These are phyloP conservation scores for Ostrea denselamellosa DNA, from an alignment of 1,140 invertebrate genomes.

Conservation along the genomic window DNA sequence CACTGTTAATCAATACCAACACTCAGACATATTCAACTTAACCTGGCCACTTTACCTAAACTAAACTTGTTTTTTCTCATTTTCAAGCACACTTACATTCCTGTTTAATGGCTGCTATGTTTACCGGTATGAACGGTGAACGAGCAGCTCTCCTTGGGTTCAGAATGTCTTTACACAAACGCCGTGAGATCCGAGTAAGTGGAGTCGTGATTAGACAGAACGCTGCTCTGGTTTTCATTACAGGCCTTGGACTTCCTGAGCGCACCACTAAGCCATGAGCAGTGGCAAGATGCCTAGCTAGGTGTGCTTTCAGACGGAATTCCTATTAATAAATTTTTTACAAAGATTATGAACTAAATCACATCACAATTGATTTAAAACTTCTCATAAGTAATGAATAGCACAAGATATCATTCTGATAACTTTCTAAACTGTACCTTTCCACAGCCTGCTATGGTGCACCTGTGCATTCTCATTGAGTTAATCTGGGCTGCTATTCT, in stretches of 20 bases:
- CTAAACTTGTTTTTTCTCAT: too few species aligned
- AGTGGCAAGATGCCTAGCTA: constrained; percentile 94
- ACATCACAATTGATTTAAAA: too few species aligned
- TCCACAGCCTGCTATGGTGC: constrained; percentile 92
- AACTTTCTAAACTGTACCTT: constrained; percentile 81
- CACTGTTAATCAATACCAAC: too few species aligned
- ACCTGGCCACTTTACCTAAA: too few species aligned
- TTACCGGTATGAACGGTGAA: constrained; percentile 91
- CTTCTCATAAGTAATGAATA: too few species aligned
- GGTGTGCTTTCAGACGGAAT: constrained; percentile 94
- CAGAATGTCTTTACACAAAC: constrained; percentile 90
- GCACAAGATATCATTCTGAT: neutral
- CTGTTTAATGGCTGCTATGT: constrained; percentile 88
- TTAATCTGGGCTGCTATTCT: constrained; percentile 79
- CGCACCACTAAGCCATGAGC: constrained; percentile 88
- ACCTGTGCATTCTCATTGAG: constrained; percentile 90
- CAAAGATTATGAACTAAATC: too few species aligned
- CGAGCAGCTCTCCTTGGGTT: constrained; percentile 91
- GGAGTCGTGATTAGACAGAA: constrained; percentile 95
- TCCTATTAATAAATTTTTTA: constrained; percentile 80
- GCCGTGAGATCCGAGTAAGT: constrained; percentile 90
- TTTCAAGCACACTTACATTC: constrained; percentile 74
- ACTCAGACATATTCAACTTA: too few species aligned
- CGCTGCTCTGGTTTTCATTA: constrained; percentile 97
- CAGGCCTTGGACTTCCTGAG: constrained; percentile 89